Percentiles rank a stretch among this genome's conserved stretches.
These are phyloP conservation scores for Trinectes maculatus DNA, from an alignment of 2,113 vertebrate species.

Conservation along the genomic window DNA sequence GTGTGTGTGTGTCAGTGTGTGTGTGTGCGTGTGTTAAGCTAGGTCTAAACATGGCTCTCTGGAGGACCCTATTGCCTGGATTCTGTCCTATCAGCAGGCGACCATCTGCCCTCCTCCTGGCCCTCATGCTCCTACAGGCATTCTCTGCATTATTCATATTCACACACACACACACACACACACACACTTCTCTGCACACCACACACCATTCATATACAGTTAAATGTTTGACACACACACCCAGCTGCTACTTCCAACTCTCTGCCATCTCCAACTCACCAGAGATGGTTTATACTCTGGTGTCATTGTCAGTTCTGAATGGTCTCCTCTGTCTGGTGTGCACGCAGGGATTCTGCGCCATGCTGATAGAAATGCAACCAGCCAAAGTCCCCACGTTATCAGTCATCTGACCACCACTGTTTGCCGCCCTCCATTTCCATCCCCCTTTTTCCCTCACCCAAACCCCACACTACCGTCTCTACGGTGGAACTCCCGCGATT, in stretches of 20 bases:
- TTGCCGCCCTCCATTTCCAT: constrained; percentile 22
- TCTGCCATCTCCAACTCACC: constrained; percentile 54
- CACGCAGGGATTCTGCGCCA: constrained; percentile 51
- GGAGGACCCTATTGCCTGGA: constrained; percentile 64
- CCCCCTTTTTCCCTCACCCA: constrained; percentile 1
- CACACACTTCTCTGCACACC: constrained; percentile 17
- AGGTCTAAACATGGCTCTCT: constrained; percentile 61
- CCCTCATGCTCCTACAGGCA: constrained; percentile 56
- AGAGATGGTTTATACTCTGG: constrained; percentile 39
- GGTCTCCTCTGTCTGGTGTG: constrained; percentile 47
- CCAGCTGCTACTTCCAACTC: constrained; percentile 36
- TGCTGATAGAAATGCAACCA: constrained; percentile 26
- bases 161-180: constrained; percentile 23
- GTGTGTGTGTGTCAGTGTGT: neutral
- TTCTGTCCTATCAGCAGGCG: constrained; percentile 67
- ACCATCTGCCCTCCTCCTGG: constrained; percentile 72
- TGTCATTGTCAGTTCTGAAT: constrained; percentile 57
- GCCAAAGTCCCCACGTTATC: constrained; percentile 56
- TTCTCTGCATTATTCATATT: constrained; percentile 72
- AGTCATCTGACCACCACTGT: constrained; percentile 26
- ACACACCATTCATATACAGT: constrained; percentile 40
- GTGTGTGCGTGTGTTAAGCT: constrained; percentile 5
- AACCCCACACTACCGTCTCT: constrained; percentile 10
- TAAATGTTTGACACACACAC: constrained; percentile 21
- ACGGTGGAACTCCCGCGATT: constrained; percentile 24